Base-by-base conservation (phyloP, 2,888 invertebrate species). In the Limenitis arthemis region DNA sequence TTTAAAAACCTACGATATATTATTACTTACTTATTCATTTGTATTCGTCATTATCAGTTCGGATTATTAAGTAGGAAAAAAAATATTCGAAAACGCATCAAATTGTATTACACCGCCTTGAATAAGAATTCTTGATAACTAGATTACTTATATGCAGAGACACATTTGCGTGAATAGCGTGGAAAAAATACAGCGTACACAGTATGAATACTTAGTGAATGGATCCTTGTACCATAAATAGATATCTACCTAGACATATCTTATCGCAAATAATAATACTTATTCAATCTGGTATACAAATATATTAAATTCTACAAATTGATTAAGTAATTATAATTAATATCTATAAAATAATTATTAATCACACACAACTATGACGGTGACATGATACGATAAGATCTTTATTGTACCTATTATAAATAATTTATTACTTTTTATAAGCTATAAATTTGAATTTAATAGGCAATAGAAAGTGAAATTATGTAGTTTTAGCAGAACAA, bases 401-500 rank as follows among this genome's bases (percentile, higher is more conserved):
- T 52, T 52, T 37, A 49, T 47, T 46, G 43, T 47, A 47, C 51
- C 50, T 11, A 11, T 11, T 11, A 58, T 57, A 51, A 55, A 57
- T 57, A 51, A 55, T 57, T 57, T 54, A 54, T 48, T 44, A 46
- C 53, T 49, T 50, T 53, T 57, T 59, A 55, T 50, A 43, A 50
- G 56, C 51, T 46, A 54, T 59, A 54, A 57, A 60, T 58, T 61
- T 51, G 53, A 69, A 69, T 68, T 66, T 67, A 69, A 71, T 69
- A 69, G 66, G 69, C 68, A 69, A 70, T 68, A 67, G 68, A 64
- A 68, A 64, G 67, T 70, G 67, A 73, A 73, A 75, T 77, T 72
- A 73, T 62, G 66, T 61, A 65, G 68, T 68, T 44, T 28, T 66
- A 55, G 54, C 64, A 63, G 63, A 64, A 61, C 51, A 61, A 64